phyloP scores from a whole-genome alignment of 2,113 vertebrate species.

The Polypterus senegalus region DNA sequence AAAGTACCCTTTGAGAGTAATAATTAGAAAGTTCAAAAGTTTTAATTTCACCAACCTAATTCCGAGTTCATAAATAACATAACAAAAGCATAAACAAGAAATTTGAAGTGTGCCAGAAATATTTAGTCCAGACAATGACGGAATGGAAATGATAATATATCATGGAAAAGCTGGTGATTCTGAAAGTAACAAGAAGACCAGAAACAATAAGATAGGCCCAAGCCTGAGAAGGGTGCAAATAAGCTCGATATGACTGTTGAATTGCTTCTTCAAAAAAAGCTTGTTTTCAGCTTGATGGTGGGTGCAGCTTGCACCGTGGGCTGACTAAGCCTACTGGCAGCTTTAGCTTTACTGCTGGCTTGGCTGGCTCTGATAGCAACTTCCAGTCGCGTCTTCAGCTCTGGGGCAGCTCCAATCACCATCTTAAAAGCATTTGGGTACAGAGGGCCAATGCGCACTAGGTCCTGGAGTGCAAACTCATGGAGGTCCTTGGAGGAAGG shows the following conservation, averaged over 20 bases:
- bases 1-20: no score
- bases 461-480: conserved; percentile 88
- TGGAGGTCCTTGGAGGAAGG: conserved; percentile 75
- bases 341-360: conserved; percentile 81
- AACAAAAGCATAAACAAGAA: no score
- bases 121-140: no score
- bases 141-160: no score
- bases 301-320: conserved; percentile 75
- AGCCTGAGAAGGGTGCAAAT: no score
- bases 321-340: conserved; percentile 66
- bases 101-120: no score
- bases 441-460: conserved; percentile 92
- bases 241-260: no score
- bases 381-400: conserved; percentile 85
- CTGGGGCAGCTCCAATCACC: conserved; percentile 90
- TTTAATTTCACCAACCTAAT: no score
- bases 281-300: conserved; percentile 96
- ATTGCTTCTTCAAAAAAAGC: conserved; percentile 71
- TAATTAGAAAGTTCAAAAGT: no score
- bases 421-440: conserved; percentile 92
- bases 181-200: no score
- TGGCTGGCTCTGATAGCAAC: conserved; percentile 86
- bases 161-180: no score
- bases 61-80: no score
- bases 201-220: neutral